Evolutionary conservation across 2,113 vertebrate genomes (phyloP), one percentile per base, ranked within the genome.

Genomic region (Bubo bubo): DNA sequence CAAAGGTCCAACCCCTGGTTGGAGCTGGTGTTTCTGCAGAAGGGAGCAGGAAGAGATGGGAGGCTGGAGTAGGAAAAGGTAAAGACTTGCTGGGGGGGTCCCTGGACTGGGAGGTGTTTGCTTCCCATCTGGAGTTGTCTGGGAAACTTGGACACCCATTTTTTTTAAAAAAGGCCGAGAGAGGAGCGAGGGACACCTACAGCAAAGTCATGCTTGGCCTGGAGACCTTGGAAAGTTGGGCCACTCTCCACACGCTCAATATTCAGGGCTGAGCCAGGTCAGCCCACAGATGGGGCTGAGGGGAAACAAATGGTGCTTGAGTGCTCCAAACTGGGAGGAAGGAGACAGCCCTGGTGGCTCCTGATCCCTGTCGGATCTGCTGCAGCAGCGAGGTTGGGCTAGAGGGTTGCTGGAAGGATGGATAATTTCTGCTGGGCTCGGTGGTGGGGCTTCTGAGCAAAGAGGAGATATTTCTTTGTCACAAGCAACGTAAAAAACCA

Each of bases 401-500:
- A 79, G 79, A 50, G 50, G 30, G 10, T 8, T 60, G 68, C 68
- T 72, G 49, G 32, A 14, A 45, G 49, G 37, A 8, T 14, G 60
- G 23, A 17, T 53, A 74, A 12, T 32, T 84, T 50, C 72, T 94
- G 50, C 82, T 49, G 75, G 47, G 59, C n/a, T 84, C 1, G 0
- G 15, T 53, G 72, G 15, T 37, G 55, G 53, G 27, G 23, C 76
- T 87, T 47, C 50, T 53, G 71, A 86, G 88, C 59, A 7, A 45
- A 62, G 30, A 23, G 64, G 68, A 93, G 59, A 21, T 68, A 37
- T 67, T 86, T 70, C 85, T 85, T 77, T 93, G 72, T 91, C 0
- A 8, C 22, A 14, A 84, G 43, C 4, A 15, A 89, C 82, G 43
- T 60, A 30, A 92, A 95, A 97, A 96, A 75, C 10, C 92, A 80